Conservation (phyloP, 2,797 vertebrate species). For the Tokudaia muenninki region DNA sequence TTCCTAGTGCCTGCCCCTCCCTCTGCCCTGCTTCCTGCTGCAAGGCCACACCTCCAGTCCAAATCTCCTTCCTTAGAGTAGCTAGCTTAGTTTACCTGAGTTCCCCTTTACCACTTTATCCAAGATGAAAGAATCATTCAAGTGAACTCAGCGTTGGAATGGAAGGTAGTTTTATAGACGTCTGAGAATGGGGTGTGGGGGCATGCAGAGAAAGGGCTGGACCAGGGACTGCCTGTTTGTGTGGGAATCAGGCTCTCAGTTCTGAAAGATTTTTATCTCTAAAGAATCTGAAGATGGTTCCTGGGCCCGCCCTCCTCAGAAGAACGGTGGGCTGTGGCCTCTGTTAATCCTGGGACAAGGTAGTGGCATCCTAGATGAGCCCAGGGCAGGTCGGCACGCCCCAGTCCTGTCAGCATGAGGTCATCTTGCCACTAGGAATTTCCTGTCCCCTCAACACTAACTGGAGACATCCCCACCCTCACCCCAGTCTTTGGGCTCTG, state of each 20-base stretch:
- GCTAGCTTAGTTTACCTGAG: neutral
- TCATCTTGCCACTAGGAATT: constrained; percentile 68
- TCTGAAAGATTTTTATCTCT: neutral
- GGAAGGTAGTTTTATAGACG: neutral
- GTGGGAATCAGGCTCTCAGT: neutral
- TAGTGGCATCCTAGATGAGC: neutral
- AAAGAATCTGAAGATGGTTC: neutral
- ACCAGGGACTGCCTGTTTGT: neutral
- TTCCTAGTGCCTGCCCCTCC: accelerated
- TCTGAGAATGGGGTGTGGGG: neutral
- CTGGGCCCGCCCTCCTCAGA: too few species aligned
- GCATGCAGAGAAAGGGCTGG: neutral
- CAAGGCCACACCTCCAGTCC: neutral
- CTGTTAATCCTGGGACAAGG: neutral
- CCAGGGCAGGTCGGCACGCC: neutral
- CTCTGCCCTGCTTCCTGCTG: too few species aligned
- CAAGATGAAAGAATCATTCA: neutral
- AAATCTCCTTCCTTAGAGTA: neutral
- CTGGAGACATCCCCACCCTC: constrained; percentile 32
- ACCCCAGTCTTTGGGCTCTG: neutral
- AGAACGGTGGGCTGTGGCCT: neutral
- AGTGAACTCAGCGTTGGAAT: too few species aligned
- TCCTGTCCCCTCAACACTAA: constrained; percentile 63
- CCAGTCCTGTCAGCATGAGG: constrained; percentile 69
- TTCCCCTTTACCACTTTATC: too few species aligned